Evolutionary conservation across 2,797 vertebrate species (phyloP).

Genomic region (Chiroxiphia lanceolata): DNA sequence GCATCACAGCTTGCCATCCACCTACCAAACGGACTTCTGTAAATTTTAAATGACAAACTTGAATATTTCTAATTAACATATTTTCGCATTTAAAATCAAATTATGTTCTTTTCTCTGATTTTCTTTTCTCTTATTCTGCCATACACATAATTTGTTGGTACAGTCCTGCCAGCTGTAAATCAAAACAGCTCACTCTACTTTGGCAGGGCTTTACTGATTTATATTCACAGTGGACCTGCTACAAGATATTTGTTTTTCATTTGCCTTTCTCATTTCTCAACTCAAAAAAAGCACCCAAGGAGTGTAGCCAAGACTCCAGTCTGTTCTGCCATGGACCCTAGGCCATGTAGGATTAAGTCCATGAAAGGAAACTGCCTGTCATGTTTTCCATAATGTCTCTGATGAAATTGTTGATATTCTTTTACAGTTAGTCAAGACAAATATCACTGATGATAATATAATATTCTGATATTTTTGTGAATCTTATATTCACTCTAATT

Average conservation of each 20-base stretch:
- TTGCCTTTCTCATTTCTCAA: background rate
- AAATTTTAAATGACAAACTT: background rate
- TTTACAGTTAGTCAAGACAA: slow-evolving; percentile 6
- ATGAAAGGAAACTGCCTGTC: background rate
- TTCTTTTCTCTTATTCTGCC: background rate
- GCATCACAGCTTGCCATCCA: background rate
- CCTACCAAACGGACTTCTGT: background rate
- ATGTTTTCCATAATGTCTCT: background rate
- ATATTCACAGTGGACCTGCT: background rate
- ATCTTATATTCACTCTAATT: background rate
- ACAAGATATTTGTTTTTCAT: background rate
- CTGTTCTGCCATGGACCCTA: background rate
- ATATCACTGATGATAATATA: background rate
- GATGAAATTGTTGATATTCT: background rate
- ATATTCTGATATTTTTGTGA: slow-evolving; percentile 12
- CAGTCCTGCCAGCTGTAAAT: background rate
- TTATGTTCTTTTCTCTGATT: background rate
- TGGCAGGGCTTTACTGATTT: background rate
- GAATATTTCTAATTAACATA: slow-evolving; percentile 12
- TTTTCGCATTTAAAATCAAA: background rate
- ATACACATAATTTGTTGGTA: background rate
- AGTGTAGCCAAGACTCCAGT: background rate
- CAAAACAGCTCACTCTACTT: background rate
- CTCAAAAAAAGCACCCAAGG: background rate
- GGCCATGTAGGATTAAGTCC: background rate